phyloP scores from a whole-genome alignment of 2,888 invertebrate species.

The Euphydryas editha region DNA sequence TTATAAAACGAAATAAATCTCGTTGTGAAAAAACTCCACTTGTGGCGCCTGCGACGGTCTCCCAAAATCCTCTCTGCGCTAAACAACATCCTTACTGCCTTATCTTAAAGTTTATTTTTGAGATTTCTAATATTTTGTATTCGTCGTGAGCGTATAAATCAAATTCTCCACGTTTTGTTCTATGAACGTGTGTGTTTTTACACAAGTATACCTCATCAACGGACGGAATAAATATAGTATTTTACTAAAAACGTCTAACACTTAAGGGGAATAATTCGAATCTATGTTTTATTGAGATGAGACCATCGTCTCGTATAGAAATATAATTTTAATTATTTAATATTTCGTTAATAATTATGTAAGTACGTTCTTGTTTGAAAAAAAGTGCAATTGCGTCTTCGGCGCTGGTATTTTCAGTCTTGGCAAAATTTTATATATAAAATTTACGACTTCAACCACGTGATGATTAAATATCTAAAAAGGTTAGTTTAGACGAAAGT shows the following conservation, averaged over 20 bases:
- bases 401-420: not conserved
- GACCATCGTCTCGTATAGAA: not conserved
- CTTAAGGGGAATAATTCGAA: slow-evolving; percentile 8
- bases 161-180: slow-evolving; percentile 68
- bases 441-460: slow-evolving; percentile 15
- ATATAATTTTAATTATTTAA: not conserved
- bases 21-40: slow-evolving; percentile 68
- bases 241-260: slow-evolving; percentile 31
- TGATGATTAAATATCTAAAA: slow-evolving; percentile 7
- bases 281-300: slow-evolving; percentile 15
- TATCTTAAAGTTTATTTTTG: slow-evolving; percentile 46
- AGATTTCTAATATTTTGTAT: slow-evolving; percentile 23
- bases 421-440: slow-evolving; percentile 21
- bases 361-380: not conserved
- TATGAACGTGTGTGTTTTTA: slow-evolving; percentile 76
- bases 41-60: slow-evolving; percentile 71
- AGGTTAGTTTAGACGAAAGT: not conserved
- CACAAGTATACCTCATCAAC: slow-evolving; percentile 67
- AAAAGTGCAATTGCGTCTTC: not conserved
- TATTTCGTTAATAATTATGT: not conserved
- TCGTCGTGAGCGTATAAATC: slow-evolving; percentile 65
- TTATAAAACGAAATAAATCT: slow-evolving; percentile 71
- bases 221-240: slow-evolving; percentile 66
- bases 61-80: slow-evolving; percentile 11
- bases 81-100: slow-evolving; percentile 43